These are phyloP conservation scores for Epinotia nisella DNA, from an alignment of 2,888 invertebrate species.

Conservation along the genomic window DNA sequence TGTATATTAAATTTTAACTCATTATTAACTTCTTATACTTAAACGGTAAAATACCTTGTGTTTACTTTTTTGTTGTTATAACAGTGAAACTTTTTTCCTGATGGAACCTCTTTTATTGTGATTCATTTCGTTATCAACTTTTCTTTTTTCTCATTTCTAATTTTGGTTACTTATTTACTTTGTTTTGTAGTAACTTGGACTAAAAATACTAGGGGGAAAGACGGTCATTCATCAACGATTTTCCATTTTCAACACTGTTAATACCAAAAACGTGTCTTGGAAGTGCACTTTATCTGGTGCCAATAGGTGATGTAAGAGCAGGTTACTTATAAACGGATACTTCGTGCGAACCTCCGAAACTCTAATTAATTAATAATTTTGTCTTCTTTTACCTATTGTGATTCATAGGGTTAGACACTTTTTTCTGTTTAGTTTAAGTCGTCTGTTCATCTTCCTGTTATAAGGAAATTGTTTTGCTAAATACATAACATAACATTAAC, in stretches of 20 bases:
- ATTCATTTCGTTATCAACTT: neutral
- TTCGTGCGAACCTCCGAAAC: slow-evolving; percentile 5
- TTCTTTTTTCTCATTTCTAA: neutral
- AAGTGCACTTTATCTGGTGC: slow-evolving; percentile 9
- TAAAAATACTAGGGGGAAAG: neutral
- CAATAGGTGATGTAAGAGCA: slow-evolving; percentile 46
- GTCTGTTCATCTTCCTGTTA: too few species aligned
- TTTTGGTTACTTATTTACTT: neutral
- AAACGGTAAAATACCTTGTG: too few species aligned
- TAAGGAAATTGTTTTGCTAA: too few species aligned
- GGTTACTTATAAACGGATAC: neutral
- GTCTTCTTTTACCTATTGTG: too few species aligned
- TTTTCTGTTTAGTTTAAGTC: neutral
- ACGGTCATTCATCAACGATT: slow-evolving; percentile 1
- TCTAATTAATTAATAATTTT: neutral
- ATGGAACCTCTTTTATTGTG: too few species aligned
- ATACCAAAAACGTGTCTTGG: slow-evolving; percentile 8
- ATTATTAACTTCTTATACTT: too few species aligned
- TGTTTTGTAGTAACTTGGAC: slow-evolving; percentile 3
- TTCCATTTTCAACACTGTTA: neutral
- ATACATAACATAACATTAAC: too few species aligned
- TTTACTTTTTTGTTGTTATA: too few species aligned
- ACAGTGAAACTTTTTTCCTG: too few species aligned
- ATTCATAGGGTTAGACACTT: too few species aligned
- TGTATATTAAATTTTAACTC: neutral